Base-by-base conservation (phyloP, 2,888 invertebrate species). In the Oasisia sp. region DNA sequence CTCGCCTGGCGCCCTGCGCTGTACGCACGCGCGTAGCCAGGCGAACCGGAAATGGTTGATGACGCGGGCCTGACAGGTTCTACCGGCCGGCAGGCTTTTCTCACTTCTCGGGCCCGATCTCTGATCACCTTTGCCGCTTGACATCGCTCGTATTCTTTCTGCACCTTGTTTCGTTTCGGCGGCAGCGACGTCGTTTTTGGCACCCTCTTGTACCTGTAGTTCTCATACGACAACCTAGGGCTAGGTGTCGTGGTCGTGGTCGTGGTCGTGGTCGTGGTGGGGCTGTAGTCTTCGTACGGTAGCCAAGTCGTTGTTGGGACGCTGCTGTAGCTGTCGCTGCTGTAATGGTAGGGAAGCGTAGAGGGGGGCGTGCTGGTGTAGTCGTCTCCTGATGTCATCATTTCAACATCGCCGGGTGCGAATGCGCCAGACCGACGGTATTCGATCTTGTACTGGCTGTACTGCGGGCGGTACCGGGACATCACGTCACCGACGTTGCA, bases 401-500 rank as follows among this genome's bases (percentile, higher is more conserved):
- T 74, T 19, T 74, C 74, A 19, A 74, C 7, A 74, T 74, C 74
- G 74, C 74, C 74, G 14, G 74, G 74, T 27, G n/a, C 74, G 91
- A 91, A 91, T 3, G 91, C 58, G 32, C 89, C 91, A 3, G 38
- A n/a, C 27, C 91, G 91, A 11, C 44, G 89, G 50, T 93, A 92
- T 32, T 93, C 93, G 9, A 93, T 92, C 44, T 93, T 93, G 32
- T 92, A 92, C 14, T 93, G 92, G 32, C 91, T 92, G 50, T 92
- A 92, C n/a, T 91, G 56, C 32, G 91, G 90, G 91, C 91, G 93
- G 92, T 93, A 93, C 7, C 92, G 91, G 5, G 89, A 91, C 27
- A 94, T 91, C 12, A 93, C 92, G 44, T 92, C 74, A 14, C 92
- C 91, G 74, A 93, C 93, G 58, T 94, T 93, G 8, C 92, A 93